phyloP scores from a whole-genome alignment of 2,888 invertebrate genomes.

The Andrena marginata region DNA sequence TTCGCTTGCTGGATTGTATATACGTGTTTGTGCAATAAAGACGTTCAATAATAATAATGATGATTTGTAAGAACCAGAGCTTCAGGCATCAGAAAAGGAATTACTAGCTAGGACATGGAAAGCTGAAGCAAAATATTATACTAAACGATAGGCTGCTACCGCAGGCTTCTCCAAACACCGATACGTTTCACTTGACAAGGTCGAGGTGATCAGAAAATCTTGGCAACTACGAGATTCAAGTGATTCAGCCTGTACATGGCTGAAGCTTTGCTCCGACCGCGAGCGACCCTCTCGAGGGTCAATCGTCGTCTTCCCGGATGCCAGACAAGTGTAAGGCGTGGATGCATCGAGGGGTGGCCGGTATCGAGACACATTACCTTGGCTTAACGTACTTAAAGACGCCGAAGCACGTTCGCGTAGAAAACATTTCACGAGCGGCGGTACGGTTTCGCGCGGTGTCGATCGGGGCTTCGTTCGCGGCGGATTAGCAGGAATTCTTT shows the following conservation, averaged over 20 bases:
- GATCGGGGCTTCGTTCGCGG: conserved; percentile 31
- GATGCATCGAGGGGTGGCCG: conserved; percentile 18
- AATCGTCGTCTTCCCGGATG: conserved; percentile 26
- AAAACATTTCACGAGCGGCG: conserved; percentile 16
- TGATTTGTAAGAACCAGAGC: too few species aligned
- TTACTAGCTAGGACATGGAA: too few species aligned
- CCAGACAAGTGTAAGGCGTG: conserved; percentile 38
- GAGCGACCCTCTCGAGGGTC: conserved; percentile 11
- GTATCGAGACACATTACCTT: conserved; percentile 18
- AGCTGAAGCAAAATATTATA: too few species aligned
- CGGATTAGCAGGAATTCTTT: conserved; percentile 11
- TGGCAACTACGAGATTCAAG: too few species aligned
- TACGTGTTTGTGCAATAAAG: too few species aligned
- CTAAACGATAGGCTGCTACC: too few species aligned
- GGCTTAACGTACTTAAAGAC: conserved; percentile 38
- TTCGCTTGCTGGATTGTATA: too few species aligned
- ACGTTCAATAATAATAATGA: too few species aligned
- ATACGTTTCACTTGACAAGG: too few species aligned
- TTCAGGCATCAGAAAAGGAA: too few species aligned
- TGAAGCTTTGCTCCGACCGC: not conserved
- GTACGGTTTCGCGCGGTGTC: conserved; percentile 40
- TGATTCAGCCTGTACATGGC: not conserved
- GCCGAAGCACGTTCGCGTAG: not conserved
- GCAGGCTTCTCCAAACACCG: too few species aligned
- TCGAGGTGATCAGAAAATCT: too few species aligned